A percentile compares a stretch with the other conserved stretches of the same genome.
Evolutionary conservation across 2,113 vertebrate species (phyloP).

Genomic region (Microtus montanus): DNA sequence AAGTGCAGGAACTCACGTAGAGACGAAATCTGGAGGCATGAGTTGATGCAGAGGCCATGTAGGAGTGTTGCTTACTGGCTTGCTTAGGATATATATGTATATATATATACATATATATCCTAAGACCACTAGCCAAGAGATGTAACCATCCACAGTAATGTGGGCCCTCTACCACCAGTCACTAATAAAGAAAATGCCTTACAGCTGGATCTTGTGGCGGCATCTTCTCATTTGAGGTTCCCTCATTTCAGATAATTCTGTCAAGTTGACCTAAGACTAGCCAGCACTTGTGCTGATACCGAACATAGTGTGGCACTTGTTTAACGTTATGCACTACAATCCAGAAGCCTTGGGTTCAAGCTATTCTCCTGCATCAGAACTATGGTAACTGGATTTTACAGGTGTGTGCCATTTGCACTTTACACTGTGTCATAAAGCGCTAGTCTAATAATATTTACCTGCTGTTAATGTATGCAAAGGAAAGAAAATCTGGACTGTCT

Average conservation of each 20-base stretch:
- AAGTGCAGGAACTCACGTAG: not conserved
- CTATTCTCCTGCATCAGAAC: not conserved
- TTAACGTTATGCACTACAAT: not conserved
- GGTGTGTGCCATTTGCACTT: too few species aligned
- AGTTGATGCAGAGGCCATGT: not conserved
- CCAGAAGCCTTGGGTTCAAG: not conserved
- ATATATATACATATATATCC: not conserved
- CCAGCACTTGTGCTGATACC: not conserved
- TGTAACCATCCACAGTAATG: not conserved
- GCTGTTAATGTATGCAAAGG: not conserved
- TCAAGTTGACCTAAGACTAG: not conserved
- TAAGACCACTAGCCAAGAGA: not conserved
- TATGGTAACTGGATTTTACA: not conserved
- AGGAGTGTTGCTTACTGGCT: not conserved
- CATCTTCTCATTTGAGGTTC: not conserved
- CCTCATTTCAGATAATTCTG: not conserved
- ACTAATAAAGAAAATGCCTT: not conserved
- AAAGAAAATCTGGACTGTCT: constrained; percentile 4
- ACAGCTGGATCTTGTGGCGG: not conserved
- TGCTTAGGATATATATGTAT: not conserved
- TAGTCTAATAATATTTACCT: not conserved
- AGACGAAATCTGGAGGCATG: not conserved
- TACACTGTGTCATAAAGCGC: constrained; percentile 20
- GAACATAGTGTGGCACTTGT: not conserved
- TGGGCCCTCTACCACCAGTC: not conserved